Evolutionary conservation across 2,797 vertebrate species (phyloP), one percentile per base, ranked within the genome.

Genomic region (Mormyrops attenuatus): DNA sequence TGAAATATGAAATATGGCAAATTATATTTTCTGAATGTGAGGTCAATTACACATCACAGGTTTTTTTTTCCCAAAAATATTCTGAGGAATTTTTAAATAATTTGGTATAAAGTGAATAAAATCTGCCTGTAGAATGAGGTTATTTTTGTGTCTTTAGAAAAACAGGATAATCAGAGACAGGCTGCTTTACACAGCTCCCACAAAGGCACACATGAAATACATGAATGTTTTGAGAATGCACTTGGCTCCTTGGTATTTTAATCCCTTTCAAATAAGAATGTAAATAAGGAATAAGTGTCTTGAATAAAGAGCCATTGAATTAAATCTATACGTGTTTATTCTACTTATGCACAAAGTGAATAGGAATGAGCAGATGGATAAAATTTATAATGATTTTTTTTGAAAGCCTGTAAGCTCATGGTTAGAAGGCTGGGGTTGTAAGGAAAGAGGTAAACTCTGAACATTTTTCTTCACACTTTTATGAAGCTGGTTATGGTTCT

Each of bases 1-100:
- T 95, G 96, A 96, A 97, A 97, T 96, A 95, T 94, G 95, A 95
- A 96, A 96, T 95, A 96, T 97, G 96, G 95, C 95, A 96, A 96
- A 96, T 96, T 96, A 96, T 96, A 95, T 96, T 96, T 96, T 96
- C 96, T 44, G 41, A 44, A 47, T 96, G 96, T 96, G 95, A 96
- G 96, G 96, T 95, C 95, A 97, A 97, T 96, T 89, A 80, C 44
- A 89, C 73, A 82, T 60, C 84, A 82, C 34, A 55, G 47, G n/a
- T 60, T 60, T 22, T 60, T 7, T 3, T 3, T 3, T 22, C 22
- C 22, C n/a, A 6, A 88, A 60, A 88, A n/a, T 30, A 30, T 73
- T 13, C 30, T 5, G 50, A 30, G 26, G 34, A 20, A 6, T 3
- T 34, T 53, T 52, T n/a, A 3, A 8, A 80, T 82, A 60, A 63